Evolutionary conservation across 1,140 invertebrate genomes (phyloP).

Genomic region (Heliothis virescens): DNA sequence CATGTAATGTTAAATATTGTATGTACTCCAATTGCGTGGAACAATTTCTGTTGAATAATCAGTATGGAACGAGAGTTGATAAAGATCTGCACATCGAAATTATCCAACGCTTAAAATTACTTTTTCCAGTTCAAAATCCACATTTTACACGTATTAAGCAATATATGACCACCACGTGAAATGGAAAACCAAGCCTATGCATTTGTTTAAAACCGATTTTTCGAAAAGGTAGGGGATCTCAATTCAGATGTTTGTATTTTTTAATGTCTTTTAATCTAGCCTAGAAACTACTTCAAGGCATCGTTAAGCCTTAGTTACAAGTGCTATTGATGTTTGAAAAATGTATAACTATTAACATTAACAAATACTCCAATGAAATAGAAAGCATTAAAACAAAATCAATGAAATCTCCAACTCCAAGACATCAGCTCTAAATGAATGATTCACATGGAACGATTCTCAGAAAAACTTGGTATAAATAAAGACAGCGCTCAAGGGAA

Average conservation of each 20-base stretch:
- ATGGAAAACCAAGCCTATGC: too few relatives aligned
- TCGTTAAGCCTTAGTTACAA: too few relatives aligned
- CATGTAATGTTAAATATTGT: slow-evolving; percentile 11
- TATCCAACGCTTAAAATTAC: neutral
- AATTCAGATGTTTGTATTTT: too few relatives aligned
- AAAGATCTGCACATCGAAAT: neutral
- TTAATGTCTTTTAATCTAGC: too few relatives aligned
- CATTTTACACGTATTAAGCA: too few relatives aligned
- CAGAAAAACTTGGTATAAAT: slow-evolving; percentile 23
- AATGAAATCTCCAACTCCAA: neutral
- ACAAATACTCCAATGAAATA: too few relatives aligned
- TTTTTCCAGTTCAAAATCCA: neutral
- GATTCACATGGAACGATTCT: neutral
- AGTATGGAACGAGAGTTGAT: neutral
- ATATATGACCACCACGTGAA: too few relatives aligned
- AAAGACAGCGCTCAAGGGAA: slow-evolving; percentile 14
- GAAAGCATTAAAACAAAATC: neutral
- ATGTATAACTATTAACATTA: too few relatives aligned
- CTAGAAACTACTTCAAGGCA: too few relatives aligned
- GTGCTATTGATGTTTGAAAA: too few relatives aligned
- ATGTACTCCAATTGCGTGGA: neutral
- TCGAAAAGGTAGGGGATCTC: too few relatives aligned
- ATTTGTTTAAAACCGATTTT: too few relatives aligned
- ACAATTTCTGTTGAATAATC: slow-evolving; percentile 10
- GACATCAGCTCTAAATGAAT: neutral